Base-by-base conservation (phyloP, 2,888 invertebrate genomes). In the Camponotus fellah region DNA sequence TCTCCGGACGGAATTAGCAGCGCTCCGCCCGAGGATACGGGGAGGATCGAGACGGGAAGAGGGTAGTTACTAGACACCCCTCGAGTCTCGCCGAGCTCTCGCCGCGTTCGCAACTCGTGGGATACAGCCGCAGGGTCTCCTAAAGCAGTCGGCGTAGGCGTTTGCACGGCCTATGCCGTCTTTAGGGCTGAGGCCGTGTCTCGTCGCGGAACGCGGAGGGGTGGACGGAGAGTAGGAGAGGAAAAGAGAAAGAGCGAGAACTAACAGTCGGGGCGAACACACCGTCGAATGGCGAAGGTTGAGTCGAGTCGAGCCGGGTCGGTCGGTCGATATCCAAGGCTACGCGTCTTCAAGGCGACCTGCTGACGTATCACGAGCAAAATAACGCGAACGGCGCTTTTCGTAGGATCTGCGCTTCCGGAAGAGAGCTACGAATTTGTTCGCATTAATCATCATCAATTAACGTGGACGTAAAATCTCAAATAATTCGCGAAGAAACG, bases 311-410 rank as follows among this genome's bases (percentile, higher is more conserved):
- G 85, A 66, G 85, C 74, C 83, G 90, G 81, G 85, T 69, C 89
- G 86, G 87, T 89, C 90, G 91, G 91, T 92, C 92, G 92, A 92
- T 92, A 92, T 90, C 88, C 87, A 89, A 88, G 91, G 90, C 90
- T 91, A 92, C 90, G 89, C 91, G 91, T 93, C 92, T 92, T 92
- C 90, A 89, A 91, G 92, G 91, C 92, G 91, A 92, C 89, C 91
- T 91, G 91, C 91, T 90, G 88, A 90, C 89, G 92, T 89, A 88
- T 87, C 87, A 87, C 89, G 82, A 79, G 84, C 75, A 53, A 26
- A 46, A 53, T 53, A 53, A 17, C 66, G 62, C 49, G 37, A 60
- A 66, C 74, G 75, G 49, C 66, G 58, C 43, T 65, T 40, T 40
- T 77, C 53, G 53, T 17, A 8, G n/a, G 53, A 46, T 26, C 75